These are phyloP conservation scores for Sepioteuthis lessoniana DNA, from an alignment of 2,888 invertebrate genomes.

Conservation along the genomic window DNA sequence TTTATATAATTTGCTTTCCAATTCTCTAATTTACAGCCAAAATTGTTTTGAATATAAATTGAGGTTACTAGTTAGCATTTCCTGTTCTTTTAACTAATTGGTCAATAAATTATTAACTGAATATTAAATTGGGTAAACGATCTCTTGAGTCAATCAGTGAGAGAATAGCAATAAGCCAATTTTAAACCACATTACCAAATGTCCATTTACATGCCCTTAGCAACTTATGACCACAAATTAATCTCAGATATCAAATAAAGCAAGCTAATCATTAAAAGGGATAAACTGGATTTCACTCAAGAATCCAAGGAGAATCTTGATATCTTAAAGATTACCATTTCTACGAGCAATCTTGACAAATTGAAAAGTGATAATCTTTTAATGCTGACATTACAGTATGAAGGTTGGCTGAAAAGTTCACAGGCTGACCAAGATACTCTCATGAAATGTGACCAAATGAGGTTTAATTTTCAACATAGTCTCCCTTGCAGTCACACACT, in stretches of 20 bases:
- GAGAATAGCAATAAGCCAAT: not conserved
- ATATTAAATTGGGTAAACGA: not conserved
- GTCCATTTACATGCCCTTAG: slow-evolving; percentile 16
- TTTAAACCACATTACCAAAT: not conserved
- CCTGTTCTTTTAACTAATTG: not conserved
- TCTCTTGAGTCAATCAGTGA: not conserved
- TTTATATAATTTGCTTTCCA: not conserved
- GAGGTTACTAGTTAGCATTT: not conserved
- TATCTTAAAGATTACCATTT: not conserved
- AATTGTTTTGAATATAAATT: not conserved
- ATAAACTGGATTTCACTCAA: not conserved
- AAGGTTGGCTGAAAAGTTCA: no score
- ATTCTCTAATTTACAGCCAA: not conserved
- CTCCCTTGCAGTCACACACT: no score
- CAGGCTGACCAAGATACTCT: no score
- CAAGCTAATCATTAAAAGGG: not conserved
- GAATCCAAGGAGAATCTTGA: not conserved
- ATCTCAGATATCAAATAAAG: not conserved
- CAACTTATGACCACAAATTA: not conserved
- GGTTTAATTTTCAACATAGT: no score
- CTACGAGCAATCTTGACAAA: not conserved
- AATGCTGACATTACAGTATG: not conserved
- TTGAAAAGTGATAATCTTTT: not conserved
- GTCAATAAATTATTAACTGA: not conserved
- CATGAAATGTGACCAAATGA: no score